A percentile compares a stretch with the other conserved stretches of the same genome.
Conservation (phyloP, 2,888 invertebrate species). For the Cantharis lateralis region DNA sequence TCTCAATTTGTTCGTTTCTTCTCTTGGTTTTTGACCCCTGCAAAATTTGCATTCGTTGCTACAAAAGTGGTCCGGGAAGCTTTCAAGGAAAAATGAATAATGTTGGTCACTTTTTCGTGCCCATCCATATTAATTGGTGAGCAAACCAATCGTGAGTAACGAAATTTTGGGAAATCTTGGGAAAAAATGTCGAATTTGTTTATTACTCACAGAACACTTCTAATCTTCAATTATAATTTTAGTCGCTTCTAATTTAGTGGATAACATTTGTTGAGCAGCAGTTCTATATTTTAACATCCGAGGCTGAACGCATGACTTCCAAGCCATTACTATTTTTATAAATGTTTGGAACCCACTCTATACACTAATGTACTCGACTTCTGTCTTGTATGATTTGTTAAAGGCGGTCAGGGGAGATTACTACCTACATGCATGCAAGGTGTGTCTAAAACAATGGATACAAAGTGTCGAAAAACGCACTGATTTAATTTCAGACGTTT, state of each 20-base stretch:
- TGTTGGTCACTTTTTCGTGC: not conserved
- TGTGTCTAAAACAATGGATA: slow-evolving; percentile 18
- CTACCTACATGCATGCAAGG: slow-evolving; percentile 16
- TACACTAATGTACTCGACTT: slow-evolving; percentile 14
- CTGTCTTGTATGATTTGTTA: slow-evolving; percentile 14
- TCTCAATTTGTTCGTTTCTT: not conserved
- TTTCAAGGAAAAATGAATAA: not conserved
- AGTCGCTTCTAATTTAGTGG: slow-evolving; percentile 18
- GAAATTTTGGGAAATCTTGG: not conserved
- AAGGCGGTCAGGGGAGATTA: slow-evolving; percentile 24
- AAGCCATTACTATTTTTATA: slow-evolving; percentile 22
- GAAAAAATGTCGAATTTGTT: not conserved
- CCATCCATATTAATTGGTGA: not conserved
- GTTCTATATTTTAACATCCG: slow-evolving; percentile 15
- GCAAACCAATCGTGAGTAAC: not conserved
- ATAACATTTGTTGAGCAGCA: slow-evolving; percentile 14
- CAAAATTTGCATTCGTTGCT: not conserved
- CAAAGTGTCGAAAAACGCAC: slow-evolving; percentile 14
- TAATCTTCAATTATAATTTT: slow-evolving; percentile 20
- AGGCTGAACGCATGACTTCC: slow-evolving; percentile 9
- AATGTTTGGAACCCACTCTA: slow-evolving; percentile 14
- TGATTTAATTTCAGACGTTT: slow-evolving; percentile 15
- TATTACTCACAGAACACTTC: not conserved
- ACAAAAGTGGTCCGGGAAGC: not conserved
- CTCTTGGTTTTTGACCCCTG: not conserved